These are phyloP conservation scores for Phenganax subtilis DNA, from an alignment of 92 coral and sea anemone genomes.

Conservation along the genomic window DNA sequence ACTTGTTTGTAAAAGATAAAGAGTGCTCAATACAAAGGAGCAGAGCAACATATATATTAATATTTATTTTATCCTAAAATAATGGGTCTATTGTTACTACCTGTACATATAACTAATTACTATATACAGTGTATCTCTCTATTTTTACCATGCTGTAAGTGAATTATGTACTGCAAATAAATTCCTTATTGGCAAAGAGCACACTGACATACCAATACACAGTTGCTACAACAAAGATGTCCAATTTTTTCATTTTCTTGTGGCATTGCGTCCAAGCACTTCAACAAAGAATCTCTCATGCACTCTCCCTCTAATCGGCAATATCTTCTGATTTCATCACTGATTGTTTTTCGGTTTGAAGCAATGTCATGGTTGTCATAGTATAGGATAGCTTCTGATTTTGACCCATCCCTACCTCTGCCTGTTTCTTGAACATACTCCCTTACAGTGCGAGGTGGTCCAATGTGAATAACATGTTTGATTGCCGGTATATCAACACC, in stretches of 20 bases:
- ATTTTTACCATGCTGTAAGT: too few species aligned
- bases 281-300: neutral
- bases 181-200: too few species aligned
- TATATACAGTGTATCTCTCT: too few species aligned
- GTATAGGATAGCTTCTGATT: constrained; percentile 10
- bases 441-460: constrained; percentile 4
- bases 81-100: too few species aligned
- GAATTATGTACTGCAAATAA: too few species aligned
- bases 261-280: neutral
- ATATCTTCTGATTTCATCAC: constrained; percentile 19
- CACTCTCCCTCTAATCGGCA: neutral
- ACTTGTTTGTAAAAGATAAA: too few species aligned
- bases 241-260: neutral
- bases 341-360: neutral
- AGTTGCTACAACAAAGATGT: constrained; percentile 27
- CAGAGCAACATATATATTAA: too few species aligned
- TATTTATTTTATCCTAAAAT: too few species aligned
- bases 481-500: neutral
- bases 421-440: constrained; percentile 35
- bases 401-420: constrained; percentile 15
- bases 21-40: too few species aligned
- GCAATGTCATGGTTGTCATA: constrained; percentile 20
- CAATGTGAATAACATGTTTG: constrained; percentile 20
- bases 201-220: too few species aligned
- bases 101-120: too few species aligned